Percentiles rank a stretch among this genome's conserved stretches.
Evolutionary conservation across 2,888 invertebrate genomes (phyloP).

Genomic region (Daptonema setosum): DNA sequence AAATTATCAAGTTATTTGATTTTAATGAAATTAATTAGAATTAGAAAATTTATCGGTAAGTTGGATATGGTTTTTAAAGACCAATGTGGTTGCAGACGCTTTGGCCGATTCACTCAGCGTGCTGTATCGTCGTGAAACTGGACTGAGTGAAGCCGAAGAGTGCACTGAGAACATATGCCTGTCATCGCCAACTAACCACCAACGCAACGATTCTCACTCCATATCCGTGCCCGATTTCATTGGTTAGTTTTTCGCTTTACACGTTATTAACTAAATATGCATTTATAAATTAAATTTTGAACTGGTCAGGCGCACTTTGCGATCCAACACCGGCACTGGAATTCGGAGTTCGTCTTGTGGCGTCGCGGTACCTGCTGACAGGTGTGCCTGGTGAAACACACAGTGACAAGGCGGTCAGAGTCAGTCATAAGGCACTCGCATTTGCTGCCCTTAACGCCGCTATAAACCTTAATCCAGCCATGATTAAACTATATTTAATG

Average conservation of each 20-base stretch:
- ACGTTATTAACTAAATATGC: no score
- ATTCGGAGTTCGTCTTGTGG: constrained; percentile 45
- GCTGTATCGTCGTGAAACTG: no score
- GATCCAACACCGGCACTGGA: constrained; percentile 41
- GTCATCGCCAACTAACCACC: no score
- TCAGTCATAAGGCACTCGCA: constrained; percentile 71
- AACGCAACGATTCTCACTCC: neutral
- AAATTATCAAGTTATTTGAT: no score
- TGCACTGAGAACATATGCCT: no score
- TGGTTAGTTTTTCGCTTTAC: neutral
- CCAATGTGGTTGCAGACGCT: no score
- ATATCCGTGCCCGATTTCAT: neutral
- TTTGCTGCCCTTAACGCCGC: constrained; percentile 55
- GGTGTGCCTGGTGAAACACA: constrained; percentile 39
- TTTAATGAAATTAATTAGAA: no score
- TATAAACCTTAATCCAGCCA: constrained; percentile 48
- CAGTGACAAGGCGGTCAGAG: constrained; percentile 52
- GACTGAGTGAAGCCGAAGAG: no score
- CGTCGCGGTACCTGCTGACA: constrained; percentile 48
- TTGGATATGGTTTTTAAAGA: no score
- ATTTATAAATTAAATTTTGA: no score
- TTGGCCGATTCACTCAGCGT: no score
- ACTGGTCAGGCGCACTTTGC: neutral
- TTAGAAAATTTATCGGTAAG: no score
- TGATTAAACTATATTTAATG: constrained; percentile 31